Conservation (phyloP, 2,888 invertebrate species). For the Aquatica leii region DNA sequence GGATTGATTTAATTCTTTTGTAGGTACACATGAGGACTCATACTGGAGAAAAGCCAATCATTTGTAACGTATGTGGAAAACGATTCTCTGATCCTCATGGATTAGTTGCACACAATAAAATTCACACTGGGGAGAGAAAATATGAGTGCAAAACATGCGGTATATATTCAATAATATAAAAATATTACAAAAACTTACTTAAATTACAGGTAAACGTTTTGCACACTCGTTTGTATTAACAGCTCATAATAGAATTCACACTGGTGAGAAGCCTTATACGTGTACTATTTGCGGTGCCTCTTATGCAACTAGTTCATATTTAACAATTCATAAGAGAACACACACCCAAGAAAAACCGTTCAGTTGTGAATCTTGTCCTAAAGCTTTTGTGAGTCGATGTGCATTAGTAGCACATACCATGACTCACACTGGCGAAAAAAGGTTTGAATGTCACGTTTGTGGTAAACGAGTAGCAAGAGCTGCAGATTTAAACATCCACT, state of each 20-base stretch:
- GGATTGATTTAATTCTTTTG: too few species aligned
- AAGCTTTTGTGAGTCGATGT: constrained; percentile 56
- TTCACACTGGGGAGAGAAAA: constrained; percentile 56
- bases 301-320: constrained; percentile 56
- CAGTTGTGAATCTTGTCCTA: constrained; percentile 53
- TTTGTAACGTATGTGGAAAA: constrained; percentile 56
- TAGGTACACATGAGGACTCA: constrained; percentile 55
- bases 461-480: constrained; percentile 53
- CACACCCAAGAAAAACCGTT: constrained; percentile 58
- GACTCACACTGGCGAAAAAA: constrained; percentile 56
- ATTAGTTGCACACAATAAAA: constrained; percentile 54
- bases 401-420: constrained; percentile 53
- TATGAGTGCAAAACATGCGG: constrained; percentile 55
- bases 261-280: constrained; percentile 56
- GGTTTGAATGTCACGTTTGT: constrained; percentile 54
- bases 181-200: too few species aligned
- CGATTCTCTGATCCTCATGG: constrained; percentile 54
- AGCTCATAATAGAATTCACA: constrained; percentile 54
- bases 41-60: constrained; percentile 54
- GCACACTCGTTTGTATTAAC: constrained; percentile 56
- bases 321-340: constrained; percentile 55
- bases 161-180: constrained; percentile 37
- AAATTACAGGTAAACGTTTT: constrained; percentile 50
- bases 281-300: constrained; percentile 53
- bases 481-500: constrained; percentile 55